A percentile compares a stretch with the other conserved stretches of the same genome.
phyloP scores from a whole-genome alignment of 2,797 vertebrate species.

The Knipowitschia caucasica region DNA sequence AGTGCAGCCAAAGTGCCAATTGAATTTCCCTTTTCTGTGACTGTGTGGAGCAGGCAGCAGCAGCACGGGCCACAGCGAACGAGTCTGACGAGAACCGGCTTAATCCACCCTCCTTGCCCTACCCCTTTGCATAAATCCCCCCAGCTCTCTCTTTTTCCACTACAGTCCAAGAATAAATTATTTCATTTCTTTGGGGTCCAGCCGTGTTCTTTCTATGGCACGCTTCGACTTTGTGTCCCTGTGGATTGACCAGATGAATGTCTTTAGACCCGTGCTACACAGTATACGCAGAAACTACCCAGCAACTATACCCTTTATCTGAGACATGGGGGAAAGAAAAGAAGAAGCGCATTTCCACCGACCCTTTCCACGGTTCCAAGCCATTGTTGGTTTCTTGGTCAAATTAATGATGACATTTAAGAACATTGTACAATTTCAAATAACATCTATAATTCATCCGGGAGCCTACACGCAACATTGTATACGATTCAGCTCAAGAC shows the following conservation, averaged over 20 bases:
- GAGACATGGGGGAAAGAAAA: slow-evolving; percentile 15
- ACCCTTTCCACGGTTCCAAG: slow-evolving; percentile 37
- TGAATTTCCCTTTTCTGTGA: slow-evolving; percentile 61
- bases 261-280: slow-evolving; percentile 44
- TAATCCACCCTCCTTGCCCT: slow-evolving; percentile 66
- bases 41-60: slow-evolving; percentile 47
- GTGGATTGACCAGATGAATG: slow-evolving; percentile 63
- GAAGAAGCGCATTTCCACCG: slow-evolving; percentile 30
- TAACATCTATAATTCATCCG: slow-evolving; percentile 66
- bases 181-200: slow-evolving; percentile 54
- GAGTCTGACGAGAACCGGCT: slow-evolving; percentile 45
- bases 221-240: slow-evolving; percentile 53
- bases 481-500: slow-evolving; percentile 48
- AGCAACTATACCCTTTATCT: slow-evolving; percentile 44
- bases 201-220: slow-evolving; percentile 46
- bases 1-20: slow-evolving; percentile 53
- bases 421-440: slow-evolving; percentile 65
- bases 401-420: slow-evolving; percentile 70
- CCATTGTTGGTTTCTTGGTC: slow-evolving; percentile 44
- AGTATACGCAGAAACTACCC: slow-evolving; percentile 48
- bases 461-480: slow-evolving; percentile 49
- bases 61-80: slow-evolving; percentile 44
- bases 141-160: slow-evolving; percentile 18
- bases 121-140: slow-evolving; percentile 58
- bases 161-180: slow-evolving; percentile 71